Base-by-base conservation (phyloP, 2,797 vertebrate genomes). In the Urocyon cinereoargenteus region DNA sequence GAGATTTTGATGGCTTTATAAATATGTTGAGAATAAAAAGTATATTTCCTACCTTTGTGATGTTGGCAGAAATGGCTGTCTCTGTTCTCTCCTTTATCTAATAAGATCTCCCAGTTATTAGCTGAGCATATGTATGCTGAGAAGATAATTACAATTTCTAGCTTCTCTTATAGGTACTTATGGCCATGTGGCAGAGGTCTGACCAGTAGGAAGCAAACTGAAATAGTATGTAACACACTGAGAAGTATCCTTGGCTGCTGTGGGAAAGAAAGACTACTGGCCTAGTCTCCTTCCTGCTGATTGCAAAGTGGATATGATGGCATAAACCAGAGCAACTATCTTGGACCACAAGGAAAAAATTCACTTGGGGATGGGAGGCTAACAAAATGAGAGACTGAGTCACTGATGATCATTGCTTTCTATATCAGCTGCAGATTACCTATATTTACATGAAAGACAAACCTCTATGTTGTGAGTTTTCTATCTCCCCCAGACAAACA, bases 401-500 rank as follows among this genome's bases (percentile, higher is more conserved):
- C 45, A 90, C 81, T 86, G 72, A 55, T 66, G 59, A 79, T 86
- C n/a, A 83, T 0, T 62, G 8, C 0, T 83, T 51, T 95, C 82
- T 31, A 21, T 11, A 64, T 28, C 2, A 88, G 75, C 18, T 34
- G 83, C 28, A 16, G 51, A 70, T 62, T 83, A 90, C 28, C 40
- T 66, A 28, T 53, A 95, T 84, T 91, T 72, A 95, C 51, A 92
- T 70, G 82, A 93, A 93, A 93, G 49, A 93, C 59, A 84, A 90
- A 84, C 11, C n/a, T 89, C 40, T 78, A 45, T 70, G 28, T 57
- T 95, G 28, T 75, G 53, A 84, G 36, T 95, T 97, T 95, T 88
- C 79, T 89, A 77, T 90, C 79, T 90, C 45, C 28, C 64, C 53
- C 3, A 91, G 51, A 31, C 86, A 95, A 98, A 96, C 22, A 97